phyloP scores from a whole-genome alignment of 2,888 invertebrate species.

The Limnephilus rhombicus region DNA sequence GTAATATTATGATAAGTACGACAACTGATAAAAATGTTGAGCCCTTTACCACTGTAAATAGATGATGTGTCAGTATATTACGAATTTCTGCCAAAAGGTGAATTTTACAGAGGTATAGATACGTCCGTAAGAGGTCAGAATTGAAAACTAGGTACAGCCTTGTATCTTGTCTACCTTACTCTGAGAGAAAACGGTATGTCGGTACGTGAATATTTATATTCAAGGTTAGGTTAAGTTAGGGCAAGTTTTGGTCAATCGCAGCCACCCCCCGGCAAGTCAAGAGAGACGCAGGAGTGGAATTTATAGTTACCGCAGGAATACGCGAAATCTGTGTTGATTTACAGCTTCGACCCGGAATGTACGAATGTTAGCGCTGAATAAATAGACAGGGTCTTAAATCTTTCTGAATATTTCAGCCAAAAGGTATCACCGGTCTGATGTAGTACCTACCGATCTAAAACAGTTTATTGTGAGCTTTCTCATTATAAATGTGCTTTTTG shows the following conservation, averaged over 20 bases:
- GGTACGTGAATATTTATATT: not conserved
- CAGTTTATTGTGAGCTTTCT: too few species aligned
- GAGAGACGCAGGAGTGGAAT: not conserved
- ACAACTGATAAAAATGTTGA: too few species aligned
- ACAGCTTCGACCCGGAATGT: not conserved
- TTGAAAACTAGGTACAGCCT: not conserved
- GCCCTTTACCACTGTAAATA: too few species aligned
- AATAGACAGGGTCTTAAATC: not conserved
- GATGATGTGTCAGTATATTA: too few species aligned
- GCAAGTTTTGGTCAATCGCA: not conserved
- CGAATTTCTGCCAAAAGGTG: too few species aligned
- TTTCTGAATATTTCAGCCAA: not conserved
- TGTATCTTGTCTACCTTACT: not conserved
- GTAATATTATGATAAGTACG: too few species aligned
- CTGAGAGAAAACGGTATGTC: not conserved
- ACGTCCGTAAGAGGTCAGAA: not conserved
- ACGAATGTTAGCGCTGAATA: not conserved
- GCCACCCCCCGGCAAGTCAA: not conserved
- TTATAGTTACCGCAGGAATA: not conserved
- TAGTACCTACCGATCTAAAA: not conserved
- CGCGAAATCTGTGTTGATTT: constrained; percentile 1
- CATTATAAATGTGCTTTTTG: too few species aligned
- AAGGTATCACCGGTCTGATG: not conserved
- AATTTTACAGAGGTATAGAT: too few species aligned
- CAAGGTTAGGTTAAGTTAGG: not conserved